Evolutionary conservation across 2,888 invertebrate species (phyloP).

Genomic region (Slavum lentiscoides): DNA sequence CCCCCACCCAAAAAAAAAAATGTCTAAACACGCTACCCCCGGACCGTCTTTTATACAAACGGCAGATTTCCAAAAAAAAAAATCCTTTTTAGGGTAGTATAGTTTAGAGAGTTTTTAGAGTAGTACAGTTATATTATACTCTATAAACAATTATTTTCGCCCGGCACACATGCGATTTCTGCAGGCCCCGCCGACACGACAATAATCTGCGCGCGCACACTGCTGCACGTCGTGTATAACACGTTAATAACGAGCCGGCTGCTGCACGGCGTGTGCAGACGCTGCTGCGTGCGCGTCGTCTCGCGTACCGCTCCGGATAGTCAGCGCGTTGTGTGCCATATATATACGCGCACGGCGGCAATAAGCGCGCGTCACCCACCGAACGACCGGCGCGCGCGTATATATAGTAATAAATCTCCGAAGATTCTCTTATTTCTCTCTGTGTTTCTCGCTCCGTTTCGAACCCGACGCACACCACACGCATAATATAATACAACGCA

Average conservation of each 20-base stretch:
- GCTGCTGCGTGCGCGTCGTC: background rate
- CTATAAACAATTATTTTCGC: too few species aligned
- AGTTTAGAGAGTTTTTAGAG: too few species aligned
- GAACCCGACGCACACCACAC: background rate
- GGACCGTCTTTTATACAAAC: too few species aligned
- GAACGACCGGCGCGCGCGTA: constrained; percentile 10
- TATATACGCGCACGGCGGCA: background rate
- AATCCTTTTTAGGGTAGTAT: too few species aligned
- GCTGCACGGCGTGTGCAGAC: constrained; percentile 17
- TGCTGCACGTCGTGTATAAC: too few species aligned
- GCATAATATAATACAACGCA: background rate
- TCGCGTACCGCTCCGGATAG: constrained; percentile 5
- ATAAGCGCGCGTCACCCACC: constrained; percentile 36
- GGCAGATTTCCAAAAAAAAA: too few species aligned
- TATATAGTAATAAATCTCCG: constrained; percentile 40
- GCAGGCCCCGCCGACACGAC: background rate
- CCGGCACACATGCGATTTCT: too few species aligned
- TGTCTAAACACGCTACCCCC: too few species aligned
- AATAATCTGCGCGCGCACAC: background rate
- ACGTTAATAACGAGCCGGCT: constrained; percentile 21
- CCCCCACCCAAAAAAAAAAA: too few species aligned
- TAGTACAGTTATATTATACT: too few species aligned
- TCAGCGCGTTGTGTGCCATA: too few species aligned
- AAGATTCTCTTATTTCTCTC: constrained; percentile 34
- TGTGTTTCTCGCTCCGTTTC: background rate